These are phyloP conservation scores for Autographa pulchrina DNA, from an alignment of 2,888 invertebrate species.

Conservation along the genomic window DNA sequence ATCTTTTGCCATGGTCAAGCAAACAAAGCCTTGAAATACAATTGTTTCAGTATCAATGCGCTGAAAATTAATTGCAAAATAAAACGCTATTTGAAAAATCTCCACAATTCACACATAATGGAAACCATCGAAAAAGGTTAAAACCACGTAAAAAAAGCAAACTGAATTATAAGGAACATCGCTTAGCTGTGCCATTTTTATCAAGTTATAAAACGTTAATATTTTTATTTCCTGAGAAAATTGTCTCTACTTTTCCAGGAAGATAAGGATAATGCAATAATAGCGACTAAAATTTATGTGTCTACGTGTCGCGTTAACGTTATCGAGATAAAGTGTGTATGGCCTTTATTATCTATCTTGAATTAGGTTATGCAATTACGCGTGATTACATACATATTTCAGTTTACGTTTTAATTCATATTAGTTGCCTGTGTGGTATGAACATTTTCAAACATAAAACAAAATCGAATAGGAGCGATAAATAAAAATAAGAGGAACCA, in stretches of 20 bases:
- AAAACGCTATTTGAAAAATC: background rate
- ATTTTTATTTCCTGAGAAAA: constrained; percentile 20
- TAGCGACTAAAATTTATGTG: constrained; percentile 30
- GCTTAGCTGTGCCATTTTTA: constrained; percentile 29
- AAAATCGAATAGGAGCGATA: too few relatives aligned
- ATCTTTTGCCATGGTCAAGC: background rate
- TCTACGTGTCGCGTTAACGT: constrained; percentile 25
- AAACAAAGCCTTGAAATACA: background rate
- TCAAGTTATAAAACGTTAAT: constrained; percentile 25
- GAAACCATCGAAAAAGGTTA: constrained; percentile 16
- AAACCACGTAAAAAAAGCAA: constrained; percentile 15
- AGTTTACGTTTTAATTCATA: too few relatives aligned
- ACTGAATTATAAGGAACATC: constrained; percentile 17
- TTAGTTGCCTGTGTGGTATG: too few relatives aligned
- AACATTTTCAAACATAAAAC: too few relatives aligned
- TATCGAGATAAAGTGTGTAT: constrained; percentile 21
- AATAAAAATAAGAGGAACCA: too few relatives aligned
- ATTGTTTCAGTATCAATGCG: background rate
- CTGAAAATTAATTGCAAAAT: constrained; percentile 8
- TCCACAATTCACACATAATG: constrained; percentile 15
- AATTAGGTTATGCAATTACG: background rate
- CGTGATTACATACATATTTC: background rate
- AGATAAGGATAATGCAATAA: constrained; percentile 36
- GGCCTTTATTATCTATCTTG: background rate
- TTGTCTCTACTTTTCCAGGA: constrained; percentile 12